phyloP scores from a whole-genome alignment of 2,888 invertebrate species.

The Dione vanillae region DNA sequence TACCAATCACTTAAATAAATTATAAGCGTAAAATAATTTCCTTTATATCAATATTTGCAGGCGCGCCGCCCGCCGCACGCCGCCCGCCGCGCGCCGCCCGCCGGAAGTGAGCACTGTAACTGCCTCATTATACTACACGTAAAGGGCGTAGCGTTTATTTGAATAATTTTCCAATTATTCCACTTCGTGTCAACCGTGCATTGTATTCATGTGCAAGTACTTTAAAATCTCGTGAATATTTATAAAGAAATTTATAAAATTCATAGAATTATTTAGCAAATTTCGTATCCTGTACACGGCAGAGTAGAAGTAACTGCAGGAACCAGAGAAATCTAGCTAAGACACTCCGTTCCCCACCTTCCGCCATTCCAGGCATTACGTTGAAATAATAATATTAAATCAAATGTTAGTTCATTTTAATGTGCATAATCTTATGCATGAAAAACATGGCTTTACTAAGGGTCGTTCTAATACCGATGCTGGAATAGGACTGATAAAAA shows the following conservation, averaged over 20 bases:
- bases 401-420: no score
- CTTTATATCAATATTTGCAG: conserved; percentile 4
- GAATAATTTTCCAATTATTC: conserved; percentile 25
- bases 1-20: neutral
- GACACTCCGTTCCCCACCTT: no score
- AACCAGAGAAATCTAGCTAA: no score
- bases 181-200: conserved; percentile 20
- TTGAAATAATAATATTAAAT: no score
- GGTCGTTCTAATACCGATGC: no score
- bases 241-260: conserved; percentile 8
- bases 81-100: conserved; percentile 2
- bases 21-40: neutral
- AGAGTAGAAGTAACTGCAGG: no score
- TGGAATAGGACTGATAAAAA: no score
- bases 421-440: no score
- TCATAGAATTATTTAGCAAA: neutral
- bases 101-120: conserved; percentile 12
- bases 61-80: neutral
- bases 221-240: conserved; percentile 1
- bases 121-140: conserved; percentile 16
- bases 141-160: conserved; percentile 25
- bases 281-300: no score
- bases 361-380: no score
- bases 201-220: conserved; percentile 15
- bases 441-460: no score